phyloP scores from a whole-genome alignment of 2,113 vertebrate genomes.

The Plecotus auritus region DNA sequence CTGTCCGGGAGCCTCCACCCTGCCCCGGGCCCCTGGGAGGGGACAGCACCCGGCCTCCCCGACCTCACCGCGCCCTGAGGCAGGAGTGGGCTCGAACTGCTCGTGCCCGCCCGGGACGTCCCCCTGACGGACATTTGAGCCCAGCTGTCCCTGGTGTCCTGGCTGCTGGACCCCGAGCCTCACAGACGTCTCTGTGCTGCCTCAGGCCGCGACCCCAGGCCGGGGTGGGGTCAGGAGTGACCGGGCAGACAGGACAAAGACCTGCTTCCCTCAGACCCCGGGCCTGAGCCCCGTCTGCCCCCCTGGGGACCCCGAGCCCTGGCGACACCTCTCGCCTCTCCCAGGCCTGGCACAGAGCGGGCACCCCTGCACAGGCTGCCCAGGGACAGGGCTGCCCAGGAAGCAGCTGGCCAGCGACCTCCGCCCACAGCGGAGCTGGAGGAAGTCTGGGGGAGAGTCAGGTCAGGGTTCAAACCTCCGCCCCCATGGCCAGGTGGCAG shows the following conservation, averaged over 20 bases:
- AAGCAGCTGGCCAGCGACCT: background rate
- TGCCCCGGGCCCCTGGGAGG: too few species aligned
- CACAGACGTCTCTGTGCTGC: background rate
- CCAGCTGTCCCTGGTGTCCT: background rate
- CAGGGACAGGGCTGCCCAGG: background rate
- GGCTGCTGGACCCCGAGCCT: background rate
- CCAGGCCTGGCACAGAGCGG: background rate
- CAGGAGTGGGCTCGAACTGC: rapidly evolving
- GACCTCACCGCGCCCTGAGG: background rate
- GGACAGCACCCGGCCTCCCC: background rate
- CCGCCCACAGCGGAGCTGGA: rapidly evolving
- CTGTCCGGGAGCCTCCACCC: too few species aligned
- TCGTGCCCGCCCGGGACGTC: rapidly evolving
- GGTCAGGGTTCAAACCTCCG: background rate
- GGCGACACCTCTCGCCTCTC: rapidly evolving
- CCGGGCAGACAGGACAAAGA: background rate
- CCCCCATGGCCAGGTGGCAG: background rate
- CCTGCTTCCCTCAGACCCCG: rapidly evolving
- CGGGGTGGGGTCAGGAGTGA: background rate
- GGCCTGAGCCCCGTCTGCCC: background rate
- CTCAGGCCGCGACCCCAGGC: rapidly evolving
- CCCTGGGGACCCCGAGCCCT: rapidly evolving
- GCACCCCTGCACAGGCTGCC: background rate
- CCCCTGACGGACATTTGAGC: background rate
- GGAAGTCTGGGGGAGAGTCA: background rate